Conservation (phyloP, 1,140 invertebrate species). For the Drosophila tani region DNA sequence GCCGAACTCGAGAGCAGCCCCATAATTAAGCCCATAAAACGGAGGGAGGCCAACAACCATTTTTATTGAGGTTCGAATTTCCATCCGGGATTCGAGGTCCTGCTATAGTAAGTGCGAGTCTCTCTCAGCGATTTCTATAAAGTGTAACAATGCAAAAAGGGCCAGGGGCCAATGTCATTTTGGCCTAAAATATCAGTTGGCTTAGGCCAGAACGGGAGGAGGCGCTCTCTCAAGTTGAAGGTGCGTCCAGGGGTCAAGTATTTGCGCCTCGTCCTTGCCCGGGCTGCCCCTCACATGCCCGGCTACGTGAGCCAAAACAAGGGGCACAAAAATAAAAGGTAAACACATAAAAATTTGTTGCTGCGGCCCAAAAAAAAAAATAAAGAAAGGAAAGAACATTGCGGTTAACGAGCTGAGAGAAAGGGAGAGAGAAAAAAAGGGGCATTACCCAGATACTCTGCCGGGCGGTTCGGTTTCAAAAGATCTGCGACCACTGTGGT, state of each 20-base stretch:
- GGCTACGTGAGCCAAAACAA: conserved; percentile 54
- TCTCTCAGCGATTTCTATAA: conserved; percentile 18
- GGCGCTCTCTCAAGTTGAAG: conserved; percentile 13
- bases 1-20: conserved; percentile 29
- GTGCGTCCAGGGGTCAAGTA: conserved; percentile 64
- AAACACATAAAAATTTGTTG: conserved; percentile 80
- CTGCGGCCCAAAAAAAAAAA: conserved; percentile 47
- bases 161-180: conserved; percentile 23
- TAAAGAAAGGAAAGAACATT: conserved; percentile 12
- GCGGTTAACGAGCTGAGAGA: conserved; percentile 34
- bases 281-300: conserved; percentile 20
- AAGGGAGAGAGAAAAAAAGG: conserved; percentile 5
- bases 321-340: conserved; percentile 68
- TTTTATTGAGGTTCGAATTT: conserved; percentile 72
- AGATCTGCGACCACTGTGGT: conserved; percentile 54
- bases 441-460: conserved; percentile 11
- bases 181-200: conserved; percentile 50
- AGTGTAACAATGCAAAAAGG: conserved; percentile 34
- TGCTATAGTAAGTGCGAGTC: background rate
- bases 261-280: conserved; percentile 38
- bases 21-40: conserved; percentile 71
- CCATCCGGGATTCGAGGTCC: conserved; percentile 9
- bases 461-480: conserved; percentile 15
- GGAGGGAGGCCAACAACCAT: conserved; percentile 1
- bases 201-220: conserved; percentile 11